Evolutionary conservation across 1,140 invertebrate species (phyloP), one percentile per base, ranked within the genome.

Genomic region (Tenebrio molitor): DNA sequence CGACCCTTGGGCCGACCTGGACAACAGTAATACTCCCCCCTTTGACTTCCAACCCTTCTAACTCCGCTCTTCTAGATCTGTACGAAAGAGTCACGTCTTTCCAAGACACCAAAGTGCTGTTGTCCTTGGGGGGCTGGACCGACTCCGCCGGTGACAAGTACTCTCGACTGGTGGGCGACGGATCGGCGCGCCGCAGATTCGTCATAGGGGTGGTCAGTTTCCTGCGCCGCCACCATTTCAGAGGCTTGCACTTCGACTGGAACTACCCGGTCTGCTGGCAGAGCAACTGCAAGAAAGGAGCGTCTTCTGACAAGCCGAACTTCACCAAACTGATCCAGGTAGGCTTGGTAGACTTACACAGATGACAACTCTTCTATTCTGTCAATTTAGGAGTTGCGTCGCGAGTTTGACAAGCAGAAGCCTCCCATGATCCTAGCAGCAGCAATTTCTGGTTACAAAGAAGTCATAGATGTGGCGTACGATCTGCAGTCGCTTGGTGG

Each of bases 211-310:
- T 88, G 0, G 85, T 92, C 0, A 84, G 87, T 10, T 95, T 94
- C 76, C 79, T 97, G 3, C 86, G 88, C 8, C 86, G 88, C 63
- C 86, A 94, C 73, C 89, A 90, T 23, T 96, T 97, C 78, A 87
- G 91, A 69, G 95, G 95, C 12, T 80, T 97, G 0, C 93, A 95
- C 72, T 76, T 97, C 1, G 95, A 96, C 74, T 97, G 95, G 95
- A 95, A 95, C 79, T 97, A 96, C 81, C 95, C 95, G 0, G 91
- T 91, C 42, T 97, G 95, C 75, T 96, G 94, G 94, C 94, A 96
- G 75, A 94, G 92, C 77, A 91, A 95, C 78, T 97, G 95, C 80
- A 89, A 89, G 12, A 92, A 91, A 71, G 94, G 94, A 4, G 90
- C 92, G 0, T 85, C 86, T 0, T 88, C 88, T 0, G 95, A 97